Percentiles rank a stretch among this genome's conserved stretches.
phyloP scores from a whole-genome alignment of 2,888 invertebrate species.

The Sicus ferrugineus region DNA sequence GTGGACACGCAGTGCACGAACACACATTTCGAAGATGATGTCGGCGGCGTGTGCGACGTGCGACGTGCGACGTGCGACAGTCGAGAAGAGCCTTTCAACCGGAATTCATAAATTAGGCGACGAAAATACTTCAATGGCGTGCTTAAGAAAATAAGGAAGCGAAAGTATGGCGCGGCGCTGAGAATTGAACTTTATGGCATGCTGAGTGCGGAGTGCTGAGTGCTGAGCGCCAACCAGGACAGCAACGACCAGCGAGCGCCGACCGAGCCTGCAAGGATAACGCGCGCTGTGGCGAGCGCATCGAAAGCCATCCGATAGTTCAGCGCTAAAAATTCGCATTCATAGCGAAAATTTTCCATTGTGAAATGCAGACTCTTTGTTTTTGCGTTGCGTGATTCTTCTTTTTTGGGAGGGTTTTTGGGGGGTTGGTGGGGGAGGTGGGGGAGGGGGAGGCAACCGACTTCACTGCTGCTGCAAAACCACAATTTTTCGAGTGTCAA shows the following conservation, averaged over 20 bases:
- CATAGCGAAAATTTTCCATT: constrained; percentile 19
- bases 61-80: too few relatives aligned
- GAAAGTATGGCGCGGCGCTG: constrained; percentile 55
- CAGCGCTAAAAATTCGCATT: constrained; percentile 17
- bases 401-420: not conserved
- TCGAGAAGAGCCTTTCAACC: constrained; percentile 37
- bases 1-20: not conserved
- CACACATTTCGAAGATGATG: constrained; percentile 21
- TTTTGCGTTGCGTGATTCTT: not conserved
- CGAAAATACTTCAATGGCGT: constrained; percentile 31
- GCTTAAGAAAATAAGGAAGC: constrained; percentile 53
- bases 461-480: constrained; percentile 44
- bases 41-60: constrained; percentile 21
- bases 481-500: constrained; percentile 61
- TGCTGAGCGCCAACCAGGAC: not conserved
- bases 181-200: constrained; percentile 52
- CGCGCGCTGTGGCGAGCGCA: not conserved
- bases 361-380: constrained; percentile 10
- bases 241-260: not conserved
- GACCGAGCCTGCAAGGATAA: not conserved
- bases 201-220: not conserved
- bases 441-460: not conserved
- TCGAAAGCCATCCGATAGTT: not conserved
- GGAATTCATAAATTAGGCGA: constrained; percentile 47
- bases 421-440: not conserved